A percentile compares a stretch with the other conserved stretches of the same genome.
phyloP scores from a whole-genome alignment of 2,113 vertebrate species.

The Ochotona curzoniae region DNA sequence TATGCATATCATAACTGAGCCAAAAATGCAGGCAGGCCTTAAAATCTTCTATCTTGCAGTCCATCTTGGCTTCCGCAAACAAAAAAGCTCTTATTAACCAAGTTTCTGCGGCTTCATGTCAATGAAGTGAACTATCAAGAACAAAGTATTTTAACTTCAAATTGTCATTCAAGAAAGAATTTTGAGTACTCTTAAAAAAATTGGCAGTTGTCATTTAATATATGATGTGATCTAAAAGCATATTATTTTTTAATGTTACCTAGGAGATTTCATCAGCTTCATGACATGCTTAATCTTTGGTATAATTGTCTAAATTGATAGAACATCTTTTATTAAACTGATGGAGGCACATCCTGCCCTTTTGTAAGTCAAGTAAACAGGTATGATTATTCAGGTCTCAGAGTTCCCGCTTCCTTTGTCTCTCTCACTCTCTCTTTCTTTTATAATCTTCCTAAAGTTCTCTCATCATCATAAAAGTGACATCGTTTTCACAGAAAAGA shows the following conservation, averaged over 20 bases:
- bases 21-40: neutral
- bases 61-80: constrained; percentile 71
- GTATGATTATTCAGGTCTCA: constrained; percentile 70
- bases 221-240: constrained; percentile 86
- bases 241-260: constrained; percentile 89
- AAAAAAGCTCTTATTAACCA: constrained; percentile 76
- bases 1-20: constrained; percentile 63
- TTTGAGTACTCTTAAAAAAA: constrained; percentile 86
- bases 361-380: constrained; percentile 78
- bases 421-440: constrained; percentile 66
- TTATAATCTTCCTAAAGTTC: constrained; percentile 83
- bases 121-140: constrained; percentile 84
- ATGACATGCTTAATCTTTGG: constrained; percentile 87
- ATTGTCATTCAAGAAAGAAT: constrained; percentile 86
- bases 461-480: constrained; percentile 85
- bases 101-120: constrained; percentile 79
- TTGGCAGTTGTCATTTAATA: constrained; percentile 89
- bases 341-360: constrained; percentile 73
- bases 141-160: constrained; percentile 87
- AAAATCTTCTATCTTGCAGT: constrained; percentile 39
- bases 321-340: constrained; percentile 83
- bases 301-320: constrained; percentile 87
- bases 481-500: constrained; percentile 89
- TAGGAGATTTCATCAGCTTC: constrained; percentile 87
- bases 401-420: constrained; percentile 84